phyloP scores from a whole-genome alignment of 2,888 invertebrate species.

The Tridacna crocea region DNA sequence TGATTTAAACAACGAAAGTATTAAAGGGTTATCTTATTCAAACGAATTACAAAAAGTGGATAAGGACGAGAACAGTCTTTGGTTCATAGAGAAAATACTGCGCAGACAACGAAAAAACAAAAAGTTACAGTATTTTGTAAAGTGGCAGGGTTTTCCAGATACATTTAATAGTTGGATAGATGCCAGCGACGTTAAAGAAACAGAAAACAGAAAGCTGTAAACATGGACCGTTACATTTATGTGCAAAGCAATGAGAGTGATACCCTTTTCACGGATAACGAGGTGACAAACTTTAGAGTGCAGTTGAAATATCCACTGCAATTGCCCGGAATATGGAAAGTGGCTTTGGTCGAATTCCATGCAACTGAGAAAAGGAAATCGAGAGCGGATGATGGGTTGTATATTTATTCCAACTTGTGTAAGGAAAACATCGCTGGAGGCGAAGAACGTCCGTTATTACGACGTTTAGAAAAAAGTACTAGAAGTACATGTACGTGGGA shows the following conservation, averaged over 20 bases:
- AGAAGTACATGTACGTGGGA: slow-evolving; percentile 28
- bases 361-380: slow-evolving; percentile 15
- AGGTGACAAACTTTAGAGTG: slow-evolving; percentile 19
- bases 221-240: slow-evolving; percentile 36
- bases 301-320: slow-evolving; percentile 22
- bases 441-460: slow-evolving; percentile 35
- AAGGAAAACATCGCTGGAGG: slow-evolving; percentile 30
- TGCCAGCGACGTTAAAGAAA: slow-evolving; percentile 42
- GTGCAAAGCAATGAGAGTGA: slow-evolving; percentile 25
- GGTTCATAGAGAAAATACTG: slow-evolving; percentile 41
- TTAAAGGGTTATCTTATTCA: slow-evolving; percentile 42
- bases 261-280: slow-evolving; percentile 19
- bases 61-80: slow-evolving; percentile 51
- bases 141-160: slow-evolving; percentile 52
- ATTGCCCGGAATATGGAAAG: slow-evolving; percentile 30
- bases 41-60: slow-evolving; percentile 46
- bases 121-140: slow-evolving; percentile 39
- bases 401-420: slow-evolving; percentile 39
- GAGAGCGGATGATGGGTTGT: slow-evolving; percentile 18
- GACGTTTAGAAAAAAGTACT: slow-evolving; percentile 44
- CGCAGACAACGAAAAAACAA: slow-evolving; percentile 42
- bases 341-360: slow-evolving; percentile 25
- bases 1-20: slow-evolving; percentile 35
- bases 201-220: slow-evolving; percentile 10
- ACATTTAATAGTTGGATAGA: slow-evolving; percentile 54